phyloP scores from a whole-genome alignment of 2,888 invertebrate species.

The Philopedon plagiatum region DNA sequence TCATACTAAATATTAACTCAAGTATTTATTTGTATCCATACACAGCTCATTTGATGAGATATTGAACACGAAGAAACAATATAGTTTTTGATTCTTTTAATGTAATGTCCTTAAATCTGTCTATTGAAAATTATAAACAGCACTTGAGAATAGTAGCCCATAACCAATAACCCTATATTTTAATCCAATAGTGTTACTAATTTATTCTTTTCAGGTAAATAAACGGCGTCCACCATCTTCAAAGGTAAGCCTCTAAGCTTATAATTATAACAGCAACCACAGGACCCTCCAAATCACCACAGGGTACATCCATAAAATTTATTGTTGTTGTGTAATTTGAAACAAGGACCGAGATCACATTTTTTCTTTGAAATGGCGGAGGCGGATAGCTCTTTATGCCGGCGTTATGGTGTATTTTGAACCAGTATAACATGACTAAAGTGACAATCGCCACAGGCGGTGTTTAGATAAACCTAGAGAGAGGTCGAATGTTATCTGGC shows the following conservation, averaged over 20 bases:
- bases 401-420: conserved; percentile 43
- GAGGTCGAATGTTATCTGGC: conserved; percentile 27
- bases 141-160: background rate
- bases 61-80: too few relatives aligned
- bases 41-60: too few relatives aligned
- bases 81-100: too few relatives aligned
- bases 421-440: conserved; percentile 50
- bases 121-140: too few relatives aligned
- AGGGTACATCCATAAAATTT: conserved; percentile 44
- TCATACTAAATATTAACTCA: too few relatives aligned
- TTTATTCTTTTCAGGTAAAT: conserved; percentile 40
- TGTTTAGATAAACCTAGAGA: conserved; percentile 38
- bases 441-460: conserved; percentile 48
- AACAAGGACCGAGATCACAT: conserved; percentile 38
- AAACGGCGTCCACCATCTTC: conserved; percentile 11
- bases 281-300: conserved; percentile 23
- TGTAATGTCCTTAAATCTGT: too few relatives aligned
- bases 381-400: conserved; percentile 39
- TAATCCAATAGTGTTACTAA: background rate
- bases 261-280: conserved; percentile 38
- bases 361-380: conserved; percentile 40
- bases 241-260: conserved; percentile 38
- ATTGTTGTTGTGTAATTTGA: conserved; percentile 42
- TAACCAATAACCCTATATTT: background rate
- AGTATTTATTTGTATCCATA: too few relatives aligned